Evolutionary conservation across 2,888 invertebrate species (phyloP), one percentile per base, ranked within the genome.

Genomic region (Volucella bombylans): DNA sequence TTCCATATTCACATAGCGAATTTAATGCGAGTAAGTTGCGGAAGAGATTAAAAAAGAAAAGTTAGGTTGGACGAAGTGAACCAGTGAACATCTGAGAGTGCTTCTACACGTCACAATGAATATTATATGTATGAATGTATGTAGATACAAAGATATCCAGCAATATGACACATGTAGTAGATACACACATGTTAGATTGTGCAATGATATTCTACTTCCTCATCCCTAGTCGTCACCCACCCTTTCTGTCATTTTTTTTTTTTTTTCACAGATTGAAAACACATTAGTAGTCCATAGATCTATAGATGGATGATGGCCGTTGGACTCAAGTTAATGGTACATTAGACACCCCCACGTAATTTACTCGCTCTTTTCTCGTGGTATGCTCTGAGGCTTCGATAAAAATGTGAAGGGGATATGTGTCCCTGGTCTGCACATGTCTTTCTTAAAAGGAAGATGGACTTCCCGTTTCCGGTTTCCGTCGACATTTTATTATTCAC

Each of bases 391-490:
- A 69, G 54, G 69, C 74, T 65, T 74, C 74, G 73, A 74, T 83
- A 74, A 79, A 79, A 74, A 83, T 83, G 61, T 73, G 69, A 80
- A 65, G 74, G 73, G 73, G 69, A 79, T 82, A 59, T 79, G 64
- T 73, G 59, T 62, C 57, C 69, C 69, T 83, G 69, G 73, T 54
- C 72, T 74, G 80, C 73, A 78, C 78, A 79, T 79, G 78, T 78
- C 73, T 80, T 79, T 65, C 65, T 74, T 73, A 74, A 80, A 80
- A 90, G 90, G 88, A 91, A 91, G 91, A 91, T 91, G 91, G 91
- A 91, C 91, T 91, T 91, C 91, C 91, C 90, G 91, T 91, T 91
- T 91, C 91, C 91, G 90, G 91, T 91, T 91, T 91, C 91, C 91
- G 91, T 88, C 90, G 82, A 71, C 73, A 85, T 85, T 80, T 74